Conservation (phyloP, 2,113 vertebrate genomes). For the Anarhynchus alexandrinus region DNA sequence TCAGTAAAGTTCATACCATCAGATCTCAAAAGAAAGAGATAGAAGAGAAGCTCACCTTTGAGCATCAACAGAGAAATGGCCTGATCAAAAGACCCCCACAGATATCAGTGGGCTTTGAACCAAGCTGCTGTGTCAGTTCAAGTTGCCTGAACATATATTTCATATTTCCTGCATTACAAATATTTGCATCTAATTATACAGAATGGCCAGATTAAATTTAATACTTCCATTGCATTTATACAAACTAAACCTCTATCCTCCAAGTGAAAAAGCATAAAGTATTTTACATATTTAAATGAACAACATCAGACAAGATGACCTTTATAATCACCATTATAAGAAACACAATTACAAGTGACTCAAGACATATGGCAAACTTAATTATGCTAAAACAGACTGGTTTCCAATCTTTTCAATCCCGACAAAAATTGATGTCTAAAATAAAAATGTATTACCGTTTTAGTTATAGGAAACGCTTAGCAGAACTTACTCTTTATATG, state of each 20-base stretch:
- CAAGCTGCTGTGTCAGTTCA: neutral
- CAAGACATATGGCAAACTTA: constrained; percentile 55
- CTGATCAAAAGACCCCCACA: neutral
- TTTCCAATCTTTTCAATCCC: constrained; percentile 22
- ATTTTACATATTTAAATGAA: constrained; percentile 11
- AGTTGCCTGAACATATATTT: neutral
- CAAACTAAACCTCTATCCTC: neutral
- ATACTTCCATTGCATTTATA: neutral
- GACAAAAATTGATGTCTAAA: constrained; percentile 29
- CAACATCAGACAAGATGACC: constrained; percentile 41
- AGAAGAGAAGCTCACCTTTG: neutral
- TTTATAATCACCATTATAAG: constrained; percentile 47
- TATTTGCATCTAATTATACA: constrained; percentile 23
- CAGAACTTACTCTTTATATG: neutral
- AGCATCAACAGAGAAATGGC: neutral
- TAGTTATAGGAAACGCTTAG: neutral
- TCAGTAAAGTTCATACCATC: neutral
- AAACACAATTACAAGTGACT: constrained; percentile 54
- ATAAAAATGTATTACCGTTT: constrained; percentile 6
- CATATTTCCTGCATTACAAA: neutral
- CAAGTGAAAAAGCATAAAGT: neutral
- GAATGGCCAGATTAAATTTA: neutral
- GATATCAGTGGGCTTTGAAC: neutral
- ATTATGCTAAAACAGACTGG: constrained; percentile 28
- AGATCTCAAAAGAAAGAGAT: neutral